phyloP scores from a whole-genome alignment of 1,140 invertebrate genomes.

The Sipha flava region DNA sequence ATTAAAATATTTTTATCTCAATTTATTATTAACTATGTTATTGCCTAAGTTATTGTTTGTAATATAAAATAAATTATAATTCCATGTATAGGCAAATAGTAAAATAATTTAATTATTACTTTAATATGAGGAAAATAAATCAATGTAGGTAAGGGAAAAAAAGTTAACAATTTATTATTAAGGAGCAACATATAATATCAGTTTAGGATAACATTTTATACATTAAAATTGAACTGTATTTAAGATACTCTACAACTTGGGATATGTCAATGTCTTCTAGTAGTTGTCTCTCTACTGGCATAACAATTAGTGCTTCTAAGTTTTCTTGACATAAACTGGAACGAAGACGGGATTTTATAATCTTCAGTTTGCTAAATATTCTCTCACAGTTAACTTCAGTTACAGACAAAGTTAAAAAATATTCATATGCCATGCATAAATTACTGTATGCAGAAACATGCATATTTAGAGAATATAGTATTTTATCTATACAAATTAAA shows the following conservation, averaged over 20 bases:
- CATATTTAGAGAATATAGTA: neutral
- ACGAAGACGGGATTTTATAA: neutral
- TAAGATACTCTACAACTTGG: neutral
- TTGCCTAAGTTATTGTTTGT: no score
- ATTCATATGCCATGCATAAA: neutral
- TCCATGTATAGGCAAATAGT: no score
- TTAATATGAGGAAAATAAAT: neutral
- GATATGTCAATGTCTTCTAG: neutral
- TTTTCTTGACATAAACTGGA: neutral
- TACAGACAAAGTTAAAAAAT: neutral
- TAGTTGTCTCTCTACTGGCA: neutral
- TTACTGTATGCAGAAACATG: neutral
- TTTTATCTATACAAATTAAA: neutral
- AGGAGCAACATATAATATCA: neutral
- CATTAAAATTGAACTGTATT: neutral
- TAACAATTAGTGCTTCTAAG: neutral
- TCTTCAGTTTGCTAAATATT: neutral
- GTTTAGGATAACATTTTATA: neutral
- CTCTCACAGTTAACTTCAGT: neutral
- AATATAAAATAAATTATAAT: no score
- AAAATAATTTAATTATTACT: neutral
- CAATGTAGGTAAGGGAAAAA: neutral
- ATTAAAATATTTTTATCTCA: no score
- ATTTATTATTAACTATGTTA: no score
- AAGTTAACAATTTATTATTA: neutral